Conservation (phyloP, 2,888 invertebrate genomes). For the Synanthedon myopaeformis region DNA sequence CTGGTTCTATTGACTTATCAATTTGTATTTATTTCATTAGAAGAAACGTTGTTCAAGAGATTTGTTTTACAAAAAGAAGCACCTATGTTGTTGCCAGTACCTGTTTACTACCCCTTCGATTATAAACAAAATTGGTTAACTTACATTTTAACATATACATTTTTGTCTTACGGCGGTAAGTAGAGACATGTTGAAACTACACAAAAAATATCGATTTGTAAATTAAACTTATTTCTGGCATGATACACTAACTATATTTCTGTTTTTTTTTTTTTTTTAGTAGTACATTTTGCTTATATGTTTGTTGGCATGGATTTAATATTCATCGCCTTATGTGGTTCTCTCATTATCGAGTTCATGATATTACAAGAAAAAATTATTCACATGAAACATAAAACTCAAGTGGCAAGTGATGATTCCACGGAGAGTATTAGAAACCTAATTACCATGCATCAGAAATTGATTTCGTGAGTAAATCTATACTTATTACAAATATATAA, state of each 20-base stretch:
- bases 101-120: not conserved
- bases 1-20: too few relatives aligned
- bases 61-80: not conserved
- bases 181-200: too few relatives aligned
- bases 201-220: too few relatives aligned
- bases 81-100: not conserved
- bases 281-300: too few relatives aligned
- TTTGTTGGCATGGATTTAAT: too few relatives aligned
- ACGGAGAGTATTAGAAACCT: conserved; percentile 12
- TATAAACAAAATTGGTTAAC: not conserved
- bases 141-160: not conserved
- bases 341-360: not conserved
- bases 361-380: not conserved
- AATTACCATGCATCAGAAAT: conserved; percentile 28
- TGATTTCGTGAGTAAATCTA: conserved; percentile 29
- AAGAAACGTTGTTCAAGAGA: not conserved
- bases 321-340: too few relatives aligned
- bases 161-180: not conserved
- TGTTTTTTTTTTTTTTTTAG: too few relatives aligned
- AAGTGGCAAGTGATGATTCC: not conserved
- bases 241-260: too few relatives aligned
- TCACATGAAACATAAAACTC: not conserved
- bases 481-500: too few relatives aligned
- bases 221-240: too few relatives aligned
- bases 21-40: too few relatives aligned